A percentile compares a stretch with the other conserved stretches of the same genome.
These are phyloP conservation scores for Rotaria socialis DNA, from an alignment of 2,888 invertebrate genomes.

Conservation along the genomic window DNA sequence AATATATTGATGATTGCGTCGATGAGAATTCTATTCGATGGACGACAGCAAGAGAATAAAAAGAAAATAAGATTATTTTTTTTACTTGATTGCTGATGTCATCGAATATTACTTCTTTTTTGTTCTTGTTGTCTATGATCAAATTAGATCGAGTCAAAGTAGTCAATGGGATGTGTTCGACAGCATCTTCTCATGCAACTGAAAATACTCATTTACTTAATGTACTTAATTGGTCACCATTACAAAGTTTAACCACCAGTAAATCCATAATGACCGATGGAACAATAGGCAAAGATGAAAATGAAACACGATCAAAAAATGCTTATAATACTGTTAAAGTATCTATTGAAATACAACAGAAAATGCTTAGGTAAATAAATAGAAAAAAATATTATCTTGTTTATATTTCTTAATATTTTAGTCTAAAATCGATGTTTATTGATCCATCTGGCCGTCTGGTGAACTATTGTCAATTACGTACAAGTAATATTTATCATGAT, in stretches of 20 bases:
- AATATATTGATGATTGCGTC: background rate
- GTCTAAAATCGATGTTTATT: background rate
- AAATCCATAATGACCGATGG: background rate
- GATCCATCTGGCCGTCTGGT: background rate
- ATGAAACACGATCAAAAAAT: background rate
- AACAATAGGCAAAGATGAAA: background rate
- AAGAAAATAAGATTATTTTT: background rate
- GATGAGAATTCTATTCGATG: background rate
- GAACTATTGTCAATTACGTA: background rate
- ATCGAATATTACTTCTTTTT: too few species aligned
- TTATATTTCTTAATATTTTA: background rate
- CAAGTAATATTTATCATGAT: background rate
- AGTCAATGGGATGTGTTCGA: background rate
- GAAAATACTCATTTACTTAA: background rate
- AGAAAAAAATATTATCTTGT: background rate
- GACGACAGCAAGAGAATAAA: background rate
- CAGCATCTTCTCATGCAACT: background rate
- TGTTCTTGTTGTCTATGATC: background rate
- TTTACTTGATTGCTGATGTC: too few species aligned
- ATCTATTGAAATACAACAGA: constrained; percentile 8
- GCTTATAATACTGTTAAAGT: background rate
- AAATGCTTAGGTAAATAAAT: constrained; percentile 10
- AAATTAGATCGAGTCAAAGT: constrained; percentile 27
- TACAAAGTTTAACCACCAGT: background rate
- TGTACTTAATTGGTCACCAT: constrained; percentile 10